Evolutionary conservation across 2,888 invertebrate species (phyloP), one percentile per base, ranked within the genome.

Genomic region (Drosophila pseudotalamancana): DNA sequence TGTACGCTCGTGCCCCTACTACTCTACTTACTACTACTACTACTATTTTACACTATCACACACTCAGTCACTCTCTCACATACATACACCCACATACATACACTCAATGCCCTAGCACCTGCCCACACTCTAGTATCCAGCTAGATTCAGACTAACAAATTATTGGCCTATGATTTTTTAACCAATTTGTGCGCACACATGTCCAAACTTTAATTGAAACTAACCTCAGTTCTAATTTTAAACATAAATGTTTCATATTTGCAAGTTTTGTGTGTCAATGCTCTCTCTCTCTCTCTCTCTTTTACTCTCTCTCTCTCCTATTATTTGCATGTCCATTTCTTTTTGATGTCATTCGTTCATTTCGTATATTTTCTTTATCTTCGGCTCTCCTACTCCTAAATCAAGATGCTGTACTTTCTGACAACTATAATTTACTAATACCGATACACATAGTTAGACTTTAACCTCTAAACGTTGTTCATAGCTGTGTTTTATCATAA

Each of bases 401-500:
- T 46, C 31, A 50, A 49, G 45, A 62, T 63, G 57, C 59, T 54
- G 29, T 62, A 50, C 51, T 55, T 72, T 59, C 74, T 55, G 59
- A 54, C 48, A 63, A 73, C 59, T 37, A 59, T 34, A 57, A 46
- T 25, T 43, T 39, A 51, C 40, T 59, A 62, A 39, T 57, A 51
- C 49, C 42, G 51, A 40, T 51, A 62, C 53, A 49, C 34, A 53
- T 55, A 69, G 64, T 64, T 64, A 56, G 70, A 59, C 50, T 53
- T n/a, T 64, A 73, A 74, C 64, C 67, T 77, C 62, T 80, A 85
- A 72, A 72, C 72, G 80, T 85, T 80, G 80, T 81, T 82, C 77
- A 70, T 83, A 86, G 81, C 64, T 80, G 71, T 72, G 69, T 74
- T 80, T 77, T 84, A 81, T 78, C 82, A 84, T 83, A 68, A 85